Base-by-base conservation (phyloP, 2,888 invertebrate species). In the Melanotus villosus region DNA sequence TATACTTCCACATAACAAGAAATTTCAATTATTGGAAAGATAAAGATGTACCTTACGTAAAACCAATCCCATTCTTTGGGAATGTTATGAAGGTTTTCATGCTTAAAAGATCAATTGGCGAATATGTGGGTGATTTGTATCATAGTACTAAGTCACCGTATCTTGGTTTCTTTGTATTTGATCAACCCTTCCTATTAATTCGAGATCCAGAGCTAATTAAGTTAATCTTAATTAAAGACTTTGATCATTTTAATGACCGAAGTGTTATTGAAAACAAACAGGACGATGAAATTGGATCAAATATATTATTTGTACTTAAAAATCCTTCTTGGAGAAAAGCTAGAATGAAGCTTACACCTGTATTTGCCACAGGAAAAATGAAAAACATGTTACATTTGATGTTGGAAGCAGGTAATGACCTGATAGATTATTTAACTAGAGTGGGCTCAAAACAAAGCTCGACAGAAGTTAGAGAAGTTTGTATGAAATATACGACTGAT, bases 311-410 rank as follows among this genome's bases (percentile, higher is more conserved):
- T 64, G 81, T 83, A 1, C 70, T 86, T 36, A 84, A 88, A 88
- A 32, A 32, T 32, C 32, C 32, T n/a, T 7, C 32, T 10, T 32
- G 32, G 32, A 32, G 7, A 32, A 2, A 7, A 2, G 32, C n/a
- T 32, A 32, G 32, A 32, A n/a, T 32, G 1, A 32, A n/a, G n/a
- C n/a, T 32, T 32, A 32, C 32, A 10, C 32, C 32, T 4, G 32
- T 32, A 6, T 32, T 32, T 32, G 2, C 32, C 7, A 32, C 32
- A 2, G 32, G 32, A 32, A 32, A 32, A 77, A 79, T 89, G 71
- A 87, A 84, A 75, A 79, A 79, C 38, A 86, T 88, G 87, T 83
- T 86, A 19, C 80, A 81, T 0, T 77, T 86, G n/a, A 84, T 87
- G 74, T 67, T 81, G 7, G 82, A 84, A 38, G 84, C 82, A 32